Evolutionary conservation across 2,113 vertebrate species (phyloP).

Genomic region (Ceyx melanurus): DNA sequence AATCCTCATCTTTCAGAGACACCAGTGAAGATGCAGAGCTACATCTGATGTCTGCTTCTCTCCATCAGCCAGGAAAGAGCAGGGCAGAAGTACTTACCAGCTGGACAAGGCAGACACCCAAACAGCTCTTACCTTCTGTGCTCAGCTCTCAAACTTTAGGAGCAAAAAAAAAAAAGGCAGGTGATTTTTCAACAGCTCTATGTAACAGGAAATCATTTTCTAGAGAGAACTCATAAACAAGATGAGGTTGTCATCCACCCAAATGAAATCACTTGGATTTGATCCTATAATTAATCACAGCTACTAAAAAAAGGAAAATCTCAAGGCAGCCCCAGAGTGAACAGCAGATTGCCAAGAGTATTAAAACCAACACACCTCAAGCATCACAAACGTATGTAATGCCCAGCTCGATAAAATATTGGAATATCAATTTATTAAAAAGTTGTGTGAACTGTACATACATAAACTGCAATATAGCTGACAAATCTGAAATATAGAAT

Average conservation of each 20-base stretch:
- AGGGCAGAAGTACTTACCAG: background rate
- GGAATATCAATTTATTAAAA: constrained; percentile 76
- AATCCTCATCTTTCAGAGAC: background rate
- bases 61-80: background rate
- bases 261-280: background rate
- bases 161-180: background rate
- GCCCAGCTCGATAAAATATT: constrained; percentile 73
- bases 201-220: background rate
- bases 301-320: background rate
- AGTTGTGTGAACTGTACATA: constrained; percentile 76
- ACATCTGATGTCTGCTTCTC: background rate
- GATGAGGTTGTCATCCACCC: background rate
- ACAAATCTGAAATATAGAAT: constrained; percentile 77
- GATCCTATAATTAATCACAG: background rate
- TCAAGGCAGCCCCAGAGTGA: constrained; percentile 30
- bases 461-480: constrained; percentile 66
- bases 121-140: background rate
- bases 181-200: background rate
- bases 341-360: constrained; percentile 55
- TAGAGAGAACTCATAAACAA: background rate
- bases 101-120: background rate
- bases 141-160: background rate
- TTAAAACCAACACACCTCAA: constrained; percentile 30
- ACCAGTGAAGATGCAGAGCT: background rate
- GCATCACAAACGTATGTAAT: constrained; percentile 62